Base-by-base conservation (phyloP, 2,888 invertebrate genomes). In the Latheticus oryzae region DNA sequence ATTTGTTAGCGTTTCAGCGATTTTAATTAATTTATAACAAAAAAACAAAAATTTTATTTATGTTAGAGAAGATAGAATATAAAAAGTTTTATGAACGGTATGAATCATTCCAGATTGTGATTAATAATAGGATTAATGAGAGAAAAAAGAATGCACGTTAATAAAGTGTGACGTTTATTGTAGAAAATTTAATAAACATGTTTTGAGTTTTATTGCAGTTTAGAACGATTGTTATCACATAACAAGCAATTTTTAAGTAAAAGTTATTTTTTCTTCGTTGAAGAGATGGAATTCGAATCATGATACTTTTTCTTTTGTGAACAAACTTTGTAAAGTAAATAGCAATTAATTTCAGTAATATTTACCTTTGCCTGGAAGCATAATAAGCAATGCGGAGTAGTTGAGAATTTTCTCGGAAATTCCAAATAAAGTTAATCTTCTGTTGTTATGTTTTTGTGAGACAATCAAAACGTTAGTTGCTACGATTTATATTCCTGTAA, bases 401-500 rank as follows among this genome's bases (percentile, higher is more conserved):
- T 42, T 9, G 42, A 26, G 24, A 23, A 16, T 54, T 61, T 65
- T 60, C 60, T 55, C 53, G 43, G 58, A 61, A 63, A 52, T 53
- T 56, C 45, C 40, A 7, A n/a, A 2, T 32, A 32, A 32, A 47
- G 11, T 17, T 30, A 47, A 47, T 32, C 33, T 12, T 19, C n/a
- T n/a, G n/a, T n/a, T n/a, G 32, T 32, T 47, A 12, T 9, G 58
- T 60, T 63, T 60, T 58, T 61, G 61, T 60, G 54, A 45, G 50
- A 63, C 63, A 61, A 63, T 63, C 63, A 62, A 62, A 65, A 63
- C 57, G 60, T 28, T 42, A 28, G 28, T 63, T 62, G 63, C 55
- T 58, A 60, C 54, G 55, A 63, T 65, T 65, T 65, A 65, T 65
- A 57, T 50, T 56, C 58, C 50, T 61, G 58, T 63, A 61, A 62